These are phyloP conservation scores for Cephus sareptanus DNA, from an alignment of 2,888 invertebrate species.

Conservation along the genomic window DNA sequence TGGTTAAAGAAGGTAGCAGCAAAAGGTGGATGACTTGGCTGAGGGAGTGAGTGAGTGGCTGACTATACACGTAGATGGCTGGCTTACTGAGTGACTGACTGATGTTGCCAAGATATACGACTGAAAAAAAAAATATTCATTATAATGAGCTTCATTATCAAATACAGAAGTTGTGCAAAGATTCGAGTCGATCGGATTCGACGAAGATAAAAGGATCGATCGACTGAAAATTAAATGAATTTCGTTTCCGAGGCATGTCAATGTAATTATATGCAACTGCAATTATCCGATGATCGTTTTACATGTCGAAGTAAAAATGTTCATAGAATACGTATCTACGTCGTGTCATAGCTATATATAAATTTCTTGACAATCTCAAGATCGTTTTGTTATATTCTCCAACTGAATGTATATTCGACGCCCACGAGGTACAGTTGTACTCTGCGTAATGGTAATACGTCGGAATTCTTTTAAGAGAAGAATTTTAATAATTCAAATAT, in stretches of 20 bases:
- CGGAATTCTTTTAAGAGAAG: no score
- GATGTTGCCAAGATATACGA: background rate
- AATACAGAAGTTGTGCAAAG: background rate
- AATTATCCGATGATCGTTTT: background rate
- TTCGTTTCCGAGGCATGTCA: background rate
- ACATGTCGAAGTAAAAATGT: no score
- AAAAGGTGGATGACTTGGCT: conserved; percentile 11
- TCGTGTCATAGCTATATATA: no score
- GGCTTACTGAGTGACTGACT: background rate
- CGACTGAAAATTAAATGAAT: background rate
- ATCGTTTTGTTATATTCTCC: no score
- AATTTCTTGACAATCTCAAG: no score
- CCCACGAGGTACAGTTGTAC: no score
- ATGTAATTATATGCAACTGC: background rate
- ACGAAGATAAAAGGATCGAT: background rate
- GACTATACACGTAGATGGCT: background rate
- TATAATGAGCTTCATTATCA: background rate
- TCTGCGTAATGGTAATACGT: no score
- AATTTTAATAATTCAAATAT: no score
- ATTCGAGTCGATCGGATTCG: background rate
- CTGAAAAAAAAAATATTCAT: background rate
- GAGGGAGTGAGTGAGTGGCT: background rate
- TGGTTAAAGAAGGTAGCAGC: conserved; percentile 10
- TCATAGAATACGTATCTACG: no score
- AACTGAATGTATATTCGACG: no score